Conservation (phyloP, 2,113 vertebrate genomes). For the Tetraodon nigroviridis region DNA sequence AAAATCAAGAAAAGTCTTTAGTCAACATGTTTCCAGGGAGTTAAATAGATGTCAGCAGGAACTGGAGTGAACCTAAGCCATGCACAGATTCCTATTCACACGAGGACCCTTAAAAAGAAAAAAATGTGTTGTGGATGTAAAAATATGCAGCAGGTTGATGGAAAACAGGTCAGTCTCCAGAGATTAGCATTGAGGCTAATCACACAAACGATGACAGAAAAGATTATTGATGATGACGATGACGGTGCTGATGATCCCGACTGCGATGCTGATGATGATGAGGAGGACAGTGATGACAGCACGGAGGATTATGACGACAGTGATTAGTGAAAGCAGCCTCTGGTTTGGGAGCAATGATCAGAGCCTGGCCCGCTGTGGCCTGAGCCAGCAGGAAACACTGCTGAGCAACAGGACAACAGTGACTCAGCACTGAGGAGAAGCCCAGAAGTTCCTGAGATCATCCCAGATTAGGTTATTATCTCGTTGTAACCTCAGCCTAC, state of each 20-base stretch:
- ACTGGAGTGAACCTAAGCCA: too few species aligned
- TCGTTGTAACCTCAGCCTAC: constrained; percentile 7
- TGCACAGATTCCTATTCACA: too few species aligned
- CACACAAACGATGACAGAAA: neutral
- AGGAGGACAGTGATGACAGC: too few species aligned
- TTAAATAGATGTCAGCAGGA: constrained; percentile 23
- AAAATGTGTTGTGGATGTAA: too few species aligned
- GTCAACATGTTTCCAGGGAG: constrained; percentile 12
- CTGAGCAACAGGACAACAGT: constrained; percentile 17
- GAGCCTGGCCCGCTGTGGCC: too few species aligned
- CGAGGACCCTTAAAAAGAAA: too few species aligned
- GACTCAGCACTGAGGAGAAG: constrained; percentile 7
- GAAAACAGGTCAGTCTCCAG: constrained; percentile 4
- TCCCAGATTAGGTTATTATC: constrained; percentile 51
- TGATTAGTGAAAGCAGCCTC: neutral
- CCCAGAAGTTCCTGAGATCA: constrained; percentile 38
- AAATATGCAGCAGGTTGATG: too few species aligned
- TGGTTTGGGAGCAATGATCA: neutral
- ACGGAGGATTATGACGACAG: too few species aligned
- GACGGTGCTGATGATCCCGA: too few species aligned
- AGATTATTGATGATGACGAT: too few species aligned
- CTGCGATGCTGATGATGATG: neutral
- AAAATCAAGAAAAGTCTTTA: constrained; percentile 33
- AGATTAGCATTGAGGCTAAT: constrained; percentile 26
- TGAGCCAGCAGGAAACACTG: constrained; percentile 1